Base-by-base conservation (phyloP, 1,140 invertebrate species). In the Pollicipes pollicipes region DNA sequence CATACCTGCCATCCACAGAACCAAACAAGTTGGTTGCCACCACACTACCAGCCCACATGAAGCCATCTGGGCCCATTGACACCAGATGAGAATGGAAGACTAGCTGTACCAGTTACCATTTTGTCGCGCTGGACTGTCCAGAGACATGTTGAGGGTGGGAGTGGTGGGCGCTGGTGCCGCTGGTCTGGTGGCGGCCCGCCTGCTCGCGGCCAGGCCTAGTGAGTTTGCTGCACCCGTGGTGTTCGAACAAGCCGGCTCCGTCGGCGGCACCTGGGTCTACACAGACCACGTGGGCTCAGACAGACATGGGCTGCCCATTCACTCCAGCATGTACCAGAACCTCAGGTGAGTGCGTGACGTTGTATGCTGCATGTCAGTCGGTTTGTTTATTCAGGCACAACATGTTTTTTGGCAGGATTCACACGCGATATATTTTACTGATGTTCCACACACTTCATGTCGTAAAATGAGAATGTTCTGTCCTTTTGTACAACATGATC, bases 151-250 rank as follows among this genome's bases (percentile, higher is more conserved):
- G 74, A 75, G 73, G 63, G 67, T 72, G 16, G 71, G 72, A 17
- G 73, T 76, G 0, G 74, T 76, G n/a, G 75, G 75, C 45, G 75
- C 69, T 3, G 75, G 75, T 0, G 75, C 75, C 37, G 75, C 75
- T 37, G 75, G 75, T 13, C 68, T 76, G 17, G 75, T 74, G 73
- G 74, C 73, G 28, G 71, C 73, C 10, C 70, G 70, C 13, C 69
- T 69, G 30, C 68, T 71, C 17, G 63, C 73, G 0, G 26, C 68
- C 32, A 29, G 58, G 6, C 58, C 72, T 28, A 37, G 31, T 0
- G 67, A 2, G 45, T 58, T 58, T 21, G 67, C 67, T 2, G 10
- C 67, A 24, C 74, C 74, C 17, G 66, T 73, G 32, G 70, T 75
- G 27, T 74, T 72, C 69, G 74, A 75, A 64, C 70, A 75, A 29